These are phyloP conservation scores for Neopipo cinnamomea DNA, from an alignment of 2,113 vertebrate species.

Conservation along the genomic window DNA sequence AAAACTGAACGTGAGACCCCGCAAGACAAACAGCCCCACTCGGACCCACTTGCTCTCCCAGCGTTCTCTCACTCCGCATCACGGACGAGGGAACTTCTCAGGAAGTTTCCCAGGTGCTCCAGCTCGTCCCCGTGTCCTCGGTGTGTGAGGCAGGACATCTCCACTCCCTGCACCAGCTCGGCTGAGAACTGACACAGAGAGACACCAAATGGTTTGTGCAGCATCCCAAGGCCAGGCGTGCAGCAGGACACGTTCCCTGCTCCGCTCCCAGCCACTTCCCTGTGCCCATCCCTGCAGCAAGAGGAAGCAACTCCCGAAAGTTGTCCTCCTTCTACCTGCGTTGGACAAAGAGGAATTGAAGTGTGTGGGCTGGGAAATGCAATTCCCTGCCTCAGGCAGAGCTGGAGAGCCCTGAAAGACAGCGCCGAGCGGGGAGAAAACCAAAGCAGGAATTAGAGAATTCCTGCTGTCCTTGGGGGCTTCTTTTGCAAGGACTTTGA, in stretches of 20 bases:
- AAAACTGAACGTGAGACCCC: not conserved
- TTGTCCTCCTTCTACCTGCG: not conserved
- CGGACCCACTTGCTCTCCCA: not conserved
- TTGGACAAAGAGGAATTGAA: constrained; percentile 17
- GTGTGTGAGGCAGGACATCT: not conserved
- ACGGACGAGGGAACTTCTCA: not conserved
- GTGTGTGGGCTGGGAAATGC: not conserved
- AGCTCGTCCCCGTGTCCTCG: not conserved
- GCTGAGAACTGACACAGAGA: not conserved
- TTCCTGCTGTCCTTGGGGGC: not conserved
- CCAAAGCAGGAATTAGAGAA: too few relatives aligned
- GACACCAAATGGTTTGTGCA: not conserved
- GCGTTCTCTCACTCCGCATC: not conserved
- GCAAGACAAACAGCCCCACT: not conserved
- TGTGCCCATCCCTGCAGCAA: accelerated
- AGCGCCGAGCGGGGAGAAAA: not conserved
- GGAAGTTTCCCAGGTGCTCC: not conserved
- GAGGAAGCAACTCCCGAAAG: not conserved
- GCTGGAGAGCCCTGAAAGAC: not conserved
- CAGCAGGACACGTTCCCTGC: not conserved
- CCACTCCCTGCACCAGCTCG: not conserved
- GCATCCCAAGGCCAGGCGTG: not conserved
- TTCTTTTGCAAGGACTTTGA: not conserved
- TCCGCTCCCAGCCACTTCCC: not conserved
- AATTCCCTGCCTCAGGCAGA: not conserved